These are phyloP conservation scores for Apis cerana DNA, from an alignment of 1,140 invertebrate species.

Conservation along the genomic window DNA sequence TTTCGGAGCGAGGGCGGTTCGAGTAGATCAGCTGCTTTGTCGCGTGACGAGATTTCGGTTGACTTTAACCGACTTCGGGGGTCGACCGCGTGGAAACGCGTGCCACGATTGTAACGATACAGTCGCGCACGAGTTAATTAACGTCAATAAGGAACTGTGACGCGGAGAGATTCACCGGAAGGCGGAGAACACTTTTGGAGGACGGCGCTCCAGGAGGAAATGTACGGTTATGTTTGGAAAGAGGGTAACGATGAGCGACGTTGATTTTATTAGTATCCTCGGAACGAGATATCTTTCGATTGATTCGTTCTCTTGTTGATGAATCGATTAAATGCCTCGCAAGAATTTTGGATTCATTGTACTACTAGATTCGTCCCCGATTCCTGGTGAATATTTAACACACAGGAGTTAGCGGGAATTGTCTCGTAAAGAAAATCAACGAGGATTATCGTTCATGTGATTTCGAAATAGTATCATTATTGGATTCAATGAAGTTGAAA, in stretches of 20 bases:
- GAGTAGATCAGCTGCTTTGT: background rate
- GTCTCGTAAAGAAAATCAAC: background rate
- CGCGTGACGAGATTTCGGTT: background rate
- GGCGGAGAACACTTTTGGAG: background rate
- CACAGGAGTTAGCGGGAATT: background rate
- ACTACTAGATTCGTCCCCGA: too few species aligned
- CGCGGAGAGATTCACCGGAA: background rate
- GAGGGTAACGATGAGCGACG: slow-evolving; percentile 4
- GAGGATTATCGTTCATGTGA: background rate
- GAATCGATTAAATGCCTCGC: background rate
- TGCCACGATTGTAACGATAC: background rate
- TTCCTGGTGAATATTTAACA: background rate
- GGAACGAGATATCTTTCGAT: background rate
- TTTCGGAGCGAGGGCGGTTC: background rate
- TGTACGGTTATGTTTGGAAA: slow-evolving; percentile 18
- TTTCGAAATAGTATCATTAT: background rate
- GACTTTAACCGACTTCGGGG: slow-evolving; percentile 7
- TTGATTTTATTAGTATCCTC: background rate
- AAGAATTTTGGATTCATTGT: background rate
- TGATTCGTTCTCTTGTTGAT: background rate
- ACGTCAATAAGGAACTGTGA: background rate
- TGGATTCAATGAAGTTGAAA: too few species aligned
- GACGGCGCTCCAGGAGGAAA: background rate
- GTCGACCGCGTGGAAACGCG: background rate
- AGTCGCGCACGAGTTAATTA: background rate